Conservation (phyloP, 2,797 vertebrate species). For the Sebastes trivittatus region DNA sequence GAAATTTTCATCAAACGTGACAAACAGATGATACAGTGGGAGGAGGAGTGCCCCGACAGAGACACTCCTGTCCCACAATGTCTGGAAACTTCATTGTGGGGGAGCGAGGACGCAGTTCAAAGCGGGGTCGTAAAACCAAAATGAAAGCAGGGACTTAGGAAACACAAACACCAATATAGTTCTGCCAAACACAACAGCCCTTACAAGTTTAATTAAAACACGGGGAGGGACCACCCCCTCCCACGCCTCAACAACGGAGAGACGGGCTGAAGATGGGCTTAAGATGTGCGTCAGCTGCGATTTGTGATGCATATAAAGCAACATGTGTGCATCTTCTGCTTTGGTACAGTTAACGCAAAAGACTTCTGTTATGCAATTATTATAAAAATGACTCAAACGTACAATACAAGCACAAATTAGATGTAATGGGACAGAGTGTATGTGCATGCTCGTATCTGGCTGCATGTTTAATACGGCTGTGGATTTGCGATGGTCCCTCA, state of each 20-base stretch:
- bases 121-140: slow-evolving; percentile 76
- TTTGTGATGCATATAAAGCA: slow-evolving; percentile 20
- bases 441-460: background rate
- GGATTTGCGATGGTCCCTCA: slow-evolving; percentile 5
- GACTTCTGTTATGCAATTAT: background rate
- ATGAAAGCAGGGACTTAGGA: slow-evolving; percentile 74
- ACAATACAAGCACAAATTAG: background rate
- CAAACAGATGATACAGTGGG: background rate
- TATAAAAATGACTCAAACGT: background rate
- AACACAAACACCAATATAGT: slow-evolving; percentile 73
- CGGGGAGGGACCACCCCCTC: slow-evolving; percentile 12
- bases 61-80: slow-evolving; percentile 43
- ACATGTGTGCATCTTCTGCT: background rate
- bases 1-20: slow-evolving; percentile 6
- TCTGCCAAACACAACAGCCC: slow-evolving; percentile 68
- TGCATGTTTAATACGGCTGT: background rate
- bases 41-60: slow-evolving; percentile 4
- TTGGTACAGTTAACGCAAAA: background rate
- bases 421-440: background rate
- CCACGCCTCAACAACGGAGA: slow-evolving; percentile 21
- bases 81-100: slow-evolving; percentile 71
- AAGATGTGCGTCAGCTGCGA: slow-evolving; percentile 21
- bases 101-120: slow-evolving; percentile 66
- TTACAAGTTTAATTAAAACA: slow-evolving; percentile 72
- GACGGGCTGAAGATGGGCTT: background rate